phyloP scores from a whole-genome alignment of 2,797 vertebrate species.

The Lophius americanus region DNA sequence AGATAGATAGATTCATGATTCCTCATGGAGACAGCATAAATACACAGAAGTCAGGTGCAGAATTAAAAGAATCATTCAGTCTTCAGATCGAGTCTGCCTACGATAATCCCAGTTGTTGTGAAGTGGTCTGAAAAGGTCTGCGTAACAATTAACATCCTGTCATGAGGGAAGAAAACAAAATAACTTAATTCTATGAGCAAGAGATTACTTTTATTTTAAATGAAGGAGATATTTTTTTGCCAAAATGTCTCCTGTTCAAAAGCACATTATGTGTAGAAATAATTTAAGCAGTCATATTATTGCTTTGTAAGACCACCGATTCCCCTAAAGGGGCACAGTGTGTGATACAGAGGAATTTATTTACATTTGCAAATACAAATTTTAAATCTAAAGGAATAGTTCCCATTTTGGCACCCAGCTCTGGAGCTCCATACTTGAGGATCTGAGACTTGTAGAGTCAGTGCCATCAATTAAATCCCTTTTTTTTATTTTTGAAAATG shows the following conservation, averaged over 20 bases:
- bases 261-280: neutral
- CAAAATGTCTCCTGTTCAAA: neutral
- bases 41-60: neutral
- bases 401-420: no score
- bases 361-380: no score
- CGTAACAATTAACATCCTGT: neutral
- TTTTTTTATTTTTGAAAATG: no score
- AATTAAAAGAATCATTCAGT: neutral
- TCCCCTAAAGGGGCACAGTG: neutral
- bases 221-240: no score
- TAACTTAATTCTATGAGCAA: no score
- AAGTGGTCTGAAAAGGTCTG: neutral
- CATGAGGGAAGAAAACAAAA: constrained; percentile 3
- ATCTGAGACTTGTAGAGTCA: no score
- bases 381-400: no score
- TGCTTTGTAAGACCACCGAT: no score
- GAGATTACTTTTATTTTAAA: no score
- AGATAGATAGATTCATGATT: neutral
- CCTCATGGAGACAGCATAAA: neutral
- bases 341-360: neutral
- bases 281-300: neutral
- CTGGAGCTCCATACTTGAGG: no score
- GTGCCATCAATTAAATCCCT: no score
- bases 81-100: neutral
- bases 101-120: neutral